Evolutionary conservation across 2,113 vertebrate species (phyloP).

Genomic region (Dipodomys spectabilis): DNA sequence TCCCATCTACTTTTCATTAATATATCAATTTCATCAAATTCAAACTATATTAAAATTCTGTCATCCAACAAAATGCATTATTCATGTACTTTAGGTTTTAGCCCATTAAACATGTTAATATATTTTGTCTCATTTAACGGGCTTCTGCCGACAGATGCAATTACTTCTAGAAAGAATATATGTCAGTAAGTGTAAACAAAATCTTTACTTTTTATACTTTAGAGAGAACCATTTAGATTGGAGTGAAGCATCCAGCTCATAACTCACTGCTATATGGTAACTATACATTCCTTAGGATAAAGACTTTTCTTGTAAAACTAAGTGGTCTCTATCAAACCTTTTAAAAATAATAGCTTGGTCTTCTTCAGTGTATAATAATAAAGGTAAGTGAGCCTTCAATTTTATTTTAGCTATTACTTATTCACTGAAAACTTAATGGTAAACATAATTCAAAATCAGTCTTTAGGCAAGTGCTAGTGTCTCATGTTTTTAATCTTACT

Average conservation of each 20-base stretch:
- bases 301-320: background rate
- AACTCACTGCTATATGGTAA: background rate
- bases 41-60: background rate
- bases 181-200: background rate
- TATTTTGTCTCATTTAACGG: background rate
- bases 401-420: background rate
- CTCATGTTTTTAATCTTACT: no score
- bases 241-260: background rate
- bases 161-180: slow-evolving; percentile 26
- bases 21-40: background rate
- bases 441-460: background rate
- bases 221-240: background rate
- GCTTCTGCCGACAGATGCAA: background rate
- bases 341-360: background rate
- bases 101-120: slow-evolving; percentile 28
- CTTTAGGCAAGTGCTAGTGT: no score
- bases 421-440: background rate
- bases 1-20: background rate
- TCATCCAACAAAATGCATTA: background rate
- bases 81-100: slow-evolving; percentile 23
- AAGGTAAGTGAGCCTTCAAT: background rate
- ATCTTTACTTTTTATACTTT: slow-evolving; percentile 1
- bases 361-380: background rate
- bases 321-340: background rate
- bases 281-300: background rate